phyloP scores from a whole-genome alignment of 2,113 vertebrate species.

The pig (Sus scrofa) region DNA sequence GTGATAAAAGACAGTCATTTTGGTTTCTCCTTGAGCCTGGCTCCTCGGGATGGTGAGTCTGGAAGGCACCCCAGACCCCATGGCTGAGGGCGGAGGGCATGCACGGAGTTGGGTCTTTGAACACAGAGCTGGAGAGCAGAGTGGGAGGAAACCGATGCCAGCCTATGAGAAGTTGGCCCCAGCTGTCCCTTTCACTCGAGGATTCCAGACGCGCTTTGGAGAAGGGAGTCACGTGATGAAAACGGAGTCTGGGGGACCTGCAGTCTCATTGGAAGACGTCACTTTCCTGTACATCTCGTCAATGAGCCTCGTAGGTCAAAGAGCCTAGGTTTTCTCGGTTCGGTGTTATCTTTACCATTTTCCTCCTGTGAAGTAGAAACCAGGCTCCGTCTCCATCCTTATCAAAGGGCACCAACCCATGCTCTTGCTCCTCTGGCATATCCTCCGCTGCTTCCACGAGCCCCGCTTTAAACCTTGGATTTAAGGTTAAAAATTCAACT shows the following conservation, averaged over 20 bases:
- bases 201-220: fast-evolving
- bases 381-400: neutral
- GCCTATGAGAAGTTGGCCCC: neutral
- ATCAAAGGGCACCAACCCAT: neutral
- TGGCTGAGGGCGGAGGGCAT: fast-evolving
- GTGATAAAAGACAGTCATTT: neutral
- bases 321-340: neutral
- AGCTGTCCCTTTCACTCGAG: neutral
- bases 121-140: too few relatives aligned
- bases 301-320: neutral
- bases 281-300: neutral
- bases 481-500: neutral
- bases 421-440: neutral
- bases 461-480: too few relatives aligned
- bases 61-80: too few relatives aligned
- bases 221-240: neutral
- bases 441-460: neutral
- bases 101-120: neutral
- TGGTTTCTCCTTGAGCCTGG: neutral
- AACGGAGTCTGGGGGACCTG: neutral
- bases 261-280: too few relatives aligned
- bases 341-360: neutral
- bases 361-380: neutral
- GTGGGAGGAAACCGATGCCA: fast-evolving
- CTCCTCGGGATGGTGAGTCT: neutral